Evolutionary conservation across 2,888 invertebrate genomes (phyloP).

Genomic region (Hyposoter didymator): DNA sequence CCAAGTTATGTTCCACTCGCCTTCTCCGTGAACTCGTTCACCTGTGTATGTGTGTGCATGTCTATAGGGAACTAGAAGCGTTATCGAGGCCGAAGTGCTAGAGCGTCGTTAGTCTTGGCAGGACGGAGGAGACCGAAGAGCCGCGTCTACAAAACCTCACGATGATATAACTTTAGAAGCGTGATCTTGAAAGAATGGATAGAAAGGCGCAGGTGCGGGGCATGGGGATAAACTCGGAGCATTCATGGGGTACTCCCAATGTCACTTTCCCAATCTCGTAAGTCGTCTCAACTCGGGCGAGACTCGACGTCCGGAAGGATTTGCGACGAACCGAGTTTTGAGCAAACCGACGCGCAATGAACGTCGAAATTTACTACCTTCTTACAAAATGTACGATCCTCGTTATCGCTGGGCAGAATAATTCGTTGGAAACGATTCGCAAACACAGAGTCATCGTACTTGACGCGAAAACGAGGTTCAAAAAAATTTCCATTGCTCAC

Average conservation of each 20-base stretch:
- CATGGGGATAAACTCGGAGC: neutral
- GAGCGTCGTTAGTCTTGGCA: slow-evolving; percentile 30
- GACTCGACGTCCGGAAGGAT: slow-evolving; percentile 10
- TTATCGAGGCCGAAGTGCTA: slow-evolving; percentile 33
- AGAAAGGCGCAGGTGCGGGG: neutral
- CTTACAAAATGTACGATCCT: slow-evolving; percentile 11
- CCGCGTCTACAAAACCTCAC: neutral
- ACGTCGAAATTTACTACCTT: slow-evolving; percentile 13
- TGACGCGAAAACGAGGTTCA: neutral
- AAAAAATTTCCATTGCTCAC: neutral
- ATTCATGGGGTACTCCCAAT: slow-evolving; percentile 23
- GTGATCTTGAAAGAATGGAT: slow-evolving; percentile 21
- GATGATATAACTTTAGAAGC: slow-evolving; percentile 23
- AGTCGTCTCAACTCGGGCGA: neutral
- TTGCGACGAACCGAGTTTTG: neutral
- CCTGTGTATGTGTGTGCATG: slow-evolving; percentile 10
- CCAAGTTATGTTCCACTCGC: slow-evolving; percentile 74
- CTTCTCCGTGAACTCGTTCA: slow-evolving; percentile 38
- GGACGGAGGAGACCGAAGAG: slow-evolving; percentile 1
- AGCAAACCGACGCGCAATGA: neutral
- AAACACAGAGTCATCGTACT: neutral
- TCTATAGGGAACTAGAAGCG: slow-evolving; percentile 9
- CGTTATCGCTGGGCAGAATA: neutral
- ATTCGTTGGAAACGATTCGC: slow-evolving; percentile 1
- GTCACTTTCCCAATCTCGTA: slow-evolving; percentile 29